Percentiles rank a stretch among this genome's conserved stretches.
Evolutionary conservation across 2,113 vertebrate genomes (phyloP).

Genomic region (Actenoides hombroni): DNA sequence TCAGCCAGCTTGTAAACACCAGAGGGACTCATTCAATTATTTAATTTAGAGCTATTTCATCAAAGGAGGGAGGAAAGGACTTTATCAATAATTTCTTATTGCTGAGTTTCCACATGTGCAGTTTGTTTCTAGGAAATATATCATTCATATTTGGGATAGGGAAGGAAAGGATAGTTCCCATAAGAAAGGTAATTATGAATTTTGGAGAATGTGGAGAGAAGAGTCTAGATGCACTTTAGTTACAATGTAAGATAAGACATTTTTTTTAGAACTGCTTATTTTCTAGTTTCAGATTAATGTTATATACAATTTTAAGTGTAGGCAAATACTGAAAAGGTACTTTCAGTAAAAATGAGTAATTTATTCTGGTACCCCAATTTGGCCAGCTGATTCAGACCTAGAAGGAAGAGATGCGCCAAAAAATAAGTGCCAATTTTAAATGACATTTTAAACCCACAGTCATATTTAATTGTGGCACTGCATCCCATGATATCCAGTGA

Average conservation of each 20-base stretch:
- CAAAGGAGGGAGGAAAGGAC: background rate
- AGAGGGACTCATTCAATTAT: background rate
- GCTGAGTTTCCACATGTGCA: background rate
- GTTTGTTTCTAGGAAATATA: background rate
- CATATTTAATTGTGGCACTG: background rate
- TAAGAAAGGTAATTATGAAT: background rate
- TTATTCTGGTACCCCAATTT: background rate
- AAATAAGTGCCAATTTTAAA: background rate
- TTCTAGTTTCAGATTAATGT: background rate
- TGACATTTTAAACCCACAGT: background rate
- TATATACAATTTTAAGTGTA: background rate
- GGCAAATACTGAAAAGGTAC: background rate
- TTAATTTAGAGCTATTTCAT: background rate
- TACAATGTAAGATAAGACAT: background rate
- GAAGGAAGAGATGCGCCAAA: background rate
- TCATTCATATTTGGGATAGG: background rate
- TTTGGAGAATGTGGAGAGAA: background rate
- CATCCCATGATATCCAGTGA: background rate
- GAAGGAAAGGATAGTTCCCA: background rate
- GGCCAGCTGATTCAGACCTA: background rate
- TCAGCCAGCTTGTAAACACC: background rate
- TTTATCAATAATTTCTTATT: background rate
- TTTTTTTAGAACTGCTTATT: background rate
- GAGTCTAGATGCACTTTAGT: background rate
- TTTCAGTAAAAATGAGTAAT: background rate